phyloP scores from a whole-genome alignment of 2,797 vertebrate species.

The Pelochelys cantorii region DNA sequence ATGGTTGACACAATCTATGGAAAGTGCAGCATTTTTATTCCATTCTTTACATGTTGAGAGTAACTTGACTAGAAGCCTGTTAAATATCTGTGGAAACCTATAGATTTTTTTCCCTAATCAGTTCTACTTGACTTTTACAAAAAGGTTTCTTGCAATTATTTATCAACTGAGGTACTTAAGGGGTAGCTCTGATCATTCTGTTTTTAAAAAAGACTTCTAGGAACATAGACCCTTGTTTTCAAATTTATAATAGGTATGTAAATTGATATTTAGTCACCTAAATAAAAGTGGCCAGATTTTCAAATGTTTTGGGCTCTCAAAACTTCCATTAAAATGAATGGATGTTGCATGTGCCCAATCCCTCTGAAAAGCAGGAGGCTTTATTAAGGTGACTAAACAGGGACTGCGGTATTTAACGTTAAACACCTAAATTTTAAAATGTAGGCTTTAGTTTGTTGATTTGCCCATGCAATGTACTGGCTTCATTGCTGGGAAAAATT shows the following conservation, averaged over 20 bases:
- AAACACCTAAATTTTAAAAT: background rate
- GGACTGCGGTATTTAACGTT: background rate
- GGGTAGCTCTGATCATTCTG: background rate
- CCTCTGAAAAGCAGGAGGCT: background rate
- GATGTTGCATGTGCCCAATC: background rate
- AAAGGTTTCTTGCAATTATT: background rate
- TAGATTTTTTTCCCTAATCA: background rate
- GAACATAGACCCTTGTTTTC: fast-evolving
- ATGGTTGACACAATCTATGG: background rate
- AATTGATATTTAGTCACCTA: background rate
- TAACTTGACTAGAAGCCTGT: background rate
- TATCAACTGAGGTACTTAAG: background rate
- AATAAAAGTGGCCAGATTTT: background rate
- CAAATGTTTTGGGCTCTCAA: background rate
- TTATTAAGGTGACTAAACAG: background rate
- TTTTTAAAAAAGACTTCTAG: background rate
- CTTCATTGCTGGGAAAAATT: background rate
- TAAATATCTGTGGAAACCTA: background rate
- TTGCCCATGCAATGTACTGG: background rate
- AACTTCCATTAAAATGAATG: background rate
- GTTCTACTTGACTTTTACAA: background rate
- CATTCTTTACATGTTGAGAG: background rate
- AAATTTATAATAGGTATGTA: fast-evolving
- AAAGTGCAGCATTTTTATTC: background rate
- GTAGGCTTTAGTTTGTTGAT: background rate